phyloP scores from a whole-genome alignment of 2,113 vertebrate genomes.

The Rhinoderma darwinii region DNA sequence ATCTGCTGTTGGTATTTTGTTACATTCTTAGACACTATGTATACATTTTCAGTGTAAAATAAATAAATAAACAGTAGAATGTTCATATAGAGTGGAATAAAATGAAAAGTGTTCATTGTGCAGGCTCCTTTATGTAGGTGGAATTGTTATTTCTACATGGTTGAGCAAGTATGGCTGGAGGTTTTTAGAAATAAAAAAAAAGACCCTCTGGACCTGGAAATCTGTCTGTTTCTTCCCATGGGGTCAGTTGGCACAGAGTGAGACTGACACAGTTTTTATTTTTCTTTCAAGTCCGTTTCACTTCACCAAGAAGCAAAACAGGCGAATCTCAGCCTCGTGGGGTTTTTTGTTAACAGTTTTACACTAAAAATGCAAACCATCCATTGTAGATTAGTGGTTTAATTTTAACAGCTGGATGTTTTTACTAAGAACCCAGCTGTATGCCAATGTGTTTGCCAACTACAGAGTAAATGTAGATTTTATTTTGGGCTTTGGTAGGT shows the following conservation, averaged over 20 bases:
- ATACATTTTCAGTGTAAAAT: not conserved
- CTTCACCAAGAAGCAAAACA: conserved; percentile 53
- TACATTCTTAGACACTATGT: not conserved
- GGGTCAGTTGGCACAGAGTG: conserved; percentile 53
- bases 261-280: conserved; percentile 56
- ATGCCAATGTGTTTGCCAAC: conserved; percentile 51
- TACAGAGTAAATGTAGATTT: conserved; percentile 38
- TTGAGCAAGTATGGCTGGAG: conserved; percentile 50
- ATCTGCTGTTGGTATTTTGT: not conserved
- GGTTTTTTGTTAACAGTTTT: conserved; percentile 52
- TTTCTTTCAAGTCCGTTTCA: conserved; percentile 53
- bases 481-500: not conserved
- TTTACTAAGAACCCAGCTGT: conserved; percentile 41
- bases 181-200: conserved; percentile 51
- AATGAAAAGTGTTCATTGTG: conserved; percentile 25
- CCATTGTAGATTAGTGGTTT: conserved; percentile 54
- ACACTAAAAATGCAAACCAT: conserved; percentile 52
- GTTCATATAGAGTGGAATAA: conserved; percentile 28
- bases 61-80: not conserved
- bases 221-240: conserved; percentile 48
- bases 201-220: conserved; percentile 44
- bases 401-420: conserved; percentile 54
- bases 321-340: conserved; percentile 42
- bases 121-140: conserved; percentile 41
- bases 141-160: conserved; percentile 53